Evolutionary conservation across 1,140 invertebrate species (phyloP).

Genomic region (Dendroctonus valens): DNA sequence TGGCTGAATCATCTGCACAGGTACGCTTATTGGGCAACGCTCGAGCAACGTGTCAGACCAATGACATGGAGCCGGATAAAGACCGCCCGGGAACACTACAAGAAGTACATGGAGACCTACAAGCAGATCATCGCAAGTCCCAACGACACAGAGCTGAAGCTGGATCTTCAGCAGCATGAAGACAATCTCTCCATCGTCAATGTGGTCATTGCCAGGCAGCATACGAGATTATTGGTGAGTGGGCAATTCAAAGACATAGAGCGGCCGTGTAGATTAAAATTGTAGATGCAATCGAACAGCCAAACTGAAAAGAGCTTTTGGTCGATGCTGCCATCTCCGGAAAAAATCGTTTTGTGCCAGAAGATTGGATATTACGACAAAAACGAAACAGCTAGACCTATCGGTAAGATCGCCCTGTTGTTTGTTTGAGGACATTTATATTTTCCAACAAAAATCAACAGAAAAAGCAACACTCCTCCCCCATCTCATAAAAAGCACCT

Average conservation of each 20-base stretch:
- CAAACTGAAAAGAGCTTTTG: constrained; percentile 58
- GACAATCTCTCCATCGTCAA: constrained; percentile 71
- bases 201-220: constrained; percentile 75
- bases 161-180: constrained; percentile 73
- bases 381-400: constrained; percentile 26
- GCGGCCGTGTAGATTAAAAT: constrained; percentile 6
- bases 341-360: constrained; percentile 63
- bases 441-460: too few species aligned
- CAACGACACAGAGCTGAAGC: constrained; percentile 69
- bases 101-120: constrained; percentile 69
- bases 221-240: constrained; percentile 71
- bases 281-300: constrained; percentile 44
- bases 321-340: constrained; percentile 65
- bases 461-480: too few species aligned
- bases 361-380: constrained; percentile 54
- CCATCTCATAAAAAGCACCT: too few species aligned
- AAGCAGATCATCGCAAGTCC: constrained; percentile 70
- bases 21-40: constrained; percentile 70
- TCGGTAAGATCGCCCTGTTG: constrained; percentile 23
- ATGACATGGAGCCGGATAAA: constrained; percentile 73
- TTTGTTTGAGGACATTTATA: too few species aligned
- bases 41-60: constrained; percentile 70
- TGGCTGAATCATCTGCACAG: neutral
- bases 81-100: constrained; percentile 69
- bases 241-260: constrained; percentile 16